These are phyloP conservation scores for Pseudobourletiella spinata DNA, from an alignment of 1,140 invertebrate genomes.

Conservation along the genomic window DNA sequence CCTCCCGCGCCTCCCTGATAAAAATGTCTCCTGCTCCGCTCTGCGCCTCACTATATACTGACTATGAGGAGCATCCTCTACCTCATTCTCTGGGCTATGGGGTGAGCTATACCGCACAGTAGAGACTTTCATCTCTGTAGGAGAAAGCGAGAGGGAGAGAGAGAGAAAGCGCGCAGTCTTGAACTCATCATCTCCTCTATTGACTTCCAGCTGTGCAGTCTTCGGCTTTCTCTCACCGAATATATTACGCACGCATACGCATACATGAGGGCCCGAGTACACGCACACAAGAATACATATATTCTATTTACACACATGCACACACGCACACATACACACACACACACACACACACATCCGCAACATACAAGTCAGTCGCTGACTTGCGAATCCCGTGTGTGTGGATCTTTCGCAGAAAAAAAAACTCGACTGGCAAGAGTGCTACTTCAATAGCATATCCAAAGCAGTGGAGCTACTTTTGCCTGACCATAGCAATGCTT, in stretches of 20 bases:
- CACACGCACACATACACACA: neutral
- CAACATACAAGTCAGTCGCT: neutral
- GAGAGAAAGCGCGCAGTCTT: neutral
- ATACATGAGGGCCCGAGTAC: neutral
- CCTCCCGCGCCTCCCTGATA: neutral
- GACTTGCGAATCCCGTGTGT: neutral
- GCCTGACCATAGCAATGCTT: too few relatives aligned
- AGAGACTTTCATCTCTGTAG: neutral
- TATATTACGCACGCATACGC: conserved; percentile 3
- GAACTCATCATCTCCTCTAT: neutral
- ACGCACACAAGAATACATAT: neutral
- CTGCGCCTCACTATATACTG: neutral
- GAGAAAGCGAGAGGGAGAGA: neutral
- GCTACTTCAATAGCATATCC: too few relatives aligned
- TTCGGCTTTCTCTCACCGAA: neutral
- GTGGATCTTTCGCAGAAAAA: neutral
- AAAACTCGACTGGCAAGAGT: too few relatives aligned
- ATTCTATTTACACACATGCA: neutral
- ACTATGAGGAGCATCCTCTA: neutral
- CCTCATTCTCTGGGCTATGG: neutral
- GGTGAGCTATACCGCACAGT: neutral
- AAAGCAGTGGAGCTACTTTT: too few relatives aligned
- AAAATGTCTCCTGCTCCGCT: neutral
- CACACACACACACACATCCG: neutral
- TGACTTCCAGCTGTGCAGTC: conserved; percentile 1